A percentile compares a stretch with the other conserved stretches of the same genome.
Evolutionary conservation across 2,888 invertebrate species (phyloP).

Genomic region (Pseudanteris insignis): DNA sequence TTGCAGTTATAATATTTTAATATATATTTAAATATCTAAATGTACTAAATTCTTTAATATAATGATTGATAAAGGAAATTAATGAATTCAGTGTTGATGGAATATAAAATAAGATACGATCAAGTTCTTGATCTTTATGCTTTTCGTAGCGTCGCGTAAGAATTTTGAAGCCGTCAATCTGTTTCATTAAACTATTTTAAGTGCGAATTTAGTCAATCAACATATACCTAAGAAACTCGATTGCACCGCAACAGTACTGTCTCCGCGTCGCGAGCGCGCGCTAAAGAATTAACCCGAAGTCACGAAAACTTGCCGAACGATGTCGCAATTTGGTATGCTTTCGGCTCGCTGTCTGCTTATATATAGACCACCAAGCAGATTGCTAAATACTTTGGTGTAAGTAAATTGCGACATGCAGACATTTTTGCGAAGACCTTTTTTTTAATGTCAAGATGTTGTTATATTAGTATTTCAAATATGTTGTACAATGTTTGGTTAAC

Average conservation of each 20-base stretch:
- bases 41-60: no score
- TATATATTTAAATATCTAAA: no score
- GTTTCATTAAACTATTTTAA: constrained; percentile 38
- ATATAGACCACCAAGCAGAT: constrained; percentile 14
- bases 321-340: constrained; percentile 26
- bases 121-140: background rate
- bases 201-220: constrained; percentile 39
- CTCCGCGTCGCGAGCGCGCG: constrained; percentile 14
- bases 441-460: no score
- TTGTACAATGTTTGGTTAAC: no score
- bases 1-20: no score
- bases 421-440: background rate
- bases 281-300: constrained; percentile 28
- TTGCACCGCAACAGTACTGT: constrained; percentile 29
- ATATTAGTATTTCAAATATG: no score
- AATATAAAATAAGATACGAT: no score
- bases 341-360: constrained; percentile 19
- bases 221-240: constrained; percentile 33
- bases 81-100: no score
- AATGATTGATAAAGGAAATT: no score
- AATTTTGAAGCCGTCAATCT: constrained; percentile 27
- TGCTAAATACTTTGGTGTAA: constrained; percentile 17
- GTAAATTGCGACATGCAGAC: constrained; percentile 5
- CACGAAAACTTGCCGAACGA: constrained; percentile 34
- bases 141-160: constrained; percentile 4